phyloP scores from a whole-genome alignment of 1,140 invertebrate genomes.

The Homalodisca vitripennis region DNA sequence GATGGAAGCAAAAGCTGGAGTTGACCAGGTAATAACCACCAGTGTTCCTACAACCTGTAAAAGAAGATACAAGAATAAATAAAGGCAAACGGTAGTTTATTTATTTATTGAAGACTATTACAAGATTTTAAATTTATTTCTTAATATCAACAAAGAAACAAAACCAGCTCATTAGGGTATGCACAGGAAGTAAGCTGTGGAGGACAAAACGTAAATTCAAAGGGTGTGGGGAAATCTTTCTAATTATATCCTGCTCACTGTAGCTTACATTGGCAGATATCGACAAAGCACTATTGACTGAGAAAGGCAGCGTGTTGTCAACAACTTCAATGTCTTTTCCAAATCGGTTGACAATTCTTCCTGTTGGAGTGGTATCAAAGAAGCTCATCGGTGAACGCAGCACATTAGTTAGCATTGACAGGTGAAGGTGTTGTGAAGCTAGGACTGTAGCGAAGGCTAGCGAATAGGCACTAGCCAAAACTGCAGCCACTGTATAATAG shows the following conservation, averaged over 20 bases:
- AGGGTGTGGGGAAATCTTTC: no score
- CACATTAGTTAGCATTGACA: slow-evolving; percentile 69
- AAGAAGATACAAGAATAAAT: background rate
- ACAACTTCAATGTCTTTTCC: slow-evolving; percentile 65
- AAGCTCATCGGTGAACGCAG: slow-evolving; percentile 74
- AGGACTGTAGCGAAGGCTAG: slow-evolving; percentile 56
- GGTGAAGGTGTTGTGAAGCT: slow-evolving; percentile 74
- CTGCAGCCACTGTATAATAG: slow-evolving; percentile 39
- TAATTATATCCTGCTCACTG: no score
- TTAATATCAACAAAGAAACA: no score
- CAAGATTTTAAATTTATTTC: no score
- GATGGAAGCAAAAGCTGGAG: slow-evolving; percentile 54
- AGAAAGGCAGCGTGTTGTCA: slow-evolving; percentile 66
- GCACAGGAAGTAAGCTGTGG: no score
- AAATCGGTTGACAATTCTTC: slow-evolving; percentile 84
- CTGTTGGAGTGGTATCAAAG: slow-evolving; percentile 86
- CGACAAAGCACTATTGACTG: slow-evolving; percentile 39
- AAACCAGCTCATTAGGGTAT: no score
- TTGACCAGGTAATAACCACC: slow-evolving; percentile 55
- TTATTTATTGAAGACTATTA: no score
- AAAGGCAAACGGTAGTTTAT: no score
- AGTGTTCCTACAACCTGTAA: slow-evolving; percentile 51
- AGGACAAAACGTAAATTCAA: no score
- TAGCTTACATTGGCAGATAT: background rate
- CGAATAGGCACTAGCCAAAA: background rate